phyloP scores from a whole-genome alignment of 2,888 invertebrate genomes.

The Dexiosoma caninum region DNA sequence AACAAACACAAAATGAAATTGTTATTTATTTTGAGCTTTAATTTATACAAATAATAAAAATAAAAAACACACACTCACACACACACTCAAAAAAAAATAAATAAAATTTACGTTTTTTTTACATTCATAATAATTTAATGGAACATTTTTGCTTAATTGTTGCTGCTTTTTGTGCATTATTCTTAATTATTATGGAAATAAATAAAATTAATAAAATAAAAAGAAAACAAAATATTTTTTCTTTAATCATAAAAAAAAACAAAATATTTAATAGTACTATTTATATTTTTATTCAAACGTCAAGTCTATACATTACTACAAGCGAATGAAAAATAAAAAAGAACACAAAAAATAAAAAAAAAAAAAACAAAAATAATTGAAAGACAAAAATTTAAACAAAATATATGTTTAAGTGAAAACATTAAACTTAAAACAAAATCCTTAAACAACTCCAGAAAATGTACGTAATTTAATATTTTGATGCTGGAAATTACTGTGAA shows the following conservation, averaged over 20 bases:
- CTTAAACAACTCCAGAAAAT: constrained; percentile 66
- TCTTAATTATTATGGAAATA: constrained; percentile 59
- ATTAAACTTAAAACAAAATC: constrained; percentile 53
- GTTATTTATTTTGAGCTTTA: constrained; percentile 59
- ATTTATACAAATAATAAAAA: constrained; percentile 47
- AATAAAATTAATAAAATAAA: constrained; percentile 53
- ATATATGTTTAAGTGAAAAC: constrained; percentile 40
- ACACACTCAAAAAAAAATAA: background rate
- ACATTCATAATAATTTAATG: constrained; percentile 47
- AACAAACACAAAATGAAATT: constrained; percentile 17
- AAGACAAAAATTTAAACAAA: constrained; percentile 24
- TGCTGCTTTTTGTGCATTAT: constrained; percentile 77
- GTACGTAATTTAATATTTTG: constrained; percentile 76
- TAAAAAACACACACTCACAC: background rate
- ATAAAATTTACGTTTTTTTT: constrained; percentile 42
- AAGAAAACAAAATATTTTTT: constrained; percentile 51
- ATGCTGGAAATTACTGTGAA: constrained; percentile 75
- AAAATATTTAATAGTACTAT: constrained; percentile 55
- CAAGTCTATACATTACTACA: constrained; percentile 61
- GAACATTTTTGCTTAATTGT: constrained; percentile 73
- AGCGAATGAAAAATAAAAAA: constrained; percentile 27
- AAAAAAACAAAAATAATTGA: constrained; percentile 55
- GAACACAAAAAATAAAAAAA: constrained; percentile 18
- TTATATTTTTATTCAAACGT: constrained; percentile 65
- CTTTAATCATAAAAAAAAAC: constrained; percentile 51